Evolutionary conservation across 1,140 invertebrate species (phyloP), one percentile per base, ranked within the genome.

Genomic region (Bombus waltoni): DNA sequence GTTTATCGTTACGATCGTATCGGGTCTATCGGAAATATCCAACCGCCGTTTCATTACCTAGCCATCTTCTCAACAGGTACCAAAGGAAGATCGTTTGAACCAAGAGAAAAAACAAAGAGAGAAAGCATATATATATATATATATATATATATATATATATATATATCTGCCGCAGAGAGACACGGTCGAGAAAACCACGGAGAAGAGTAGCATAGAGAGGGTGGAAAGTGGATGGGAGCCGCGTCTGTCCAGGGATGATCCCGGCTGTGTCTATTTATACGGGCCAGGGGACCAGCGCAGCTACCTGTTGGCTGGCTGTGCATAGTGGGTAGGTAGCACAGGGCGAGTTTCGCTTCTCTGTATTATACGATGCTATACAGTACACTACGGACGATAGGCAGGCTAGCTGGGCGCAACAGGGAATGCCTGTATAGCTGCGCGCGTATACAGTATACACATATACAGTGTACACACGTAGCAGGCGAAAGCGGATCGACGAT

Each of bases 221-320:
- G 62, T 38, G 28, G 70, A 59, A 53, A 44, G 44, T 25, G 65
- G 44, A 70, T 81, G 62, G 68, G 66, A 86, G 88, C 79, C 89
- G 86, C 83, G 87, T 83, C 90, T 87, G 92, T 93, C 93, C 93
- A 92, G 92, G 93, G 92, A 94, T 94, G 92, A 94, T 94, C 93
- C 92, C 91, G 91, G 92, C 90, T 93, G 91, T 92, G 91, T 94
- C 92, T 94, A 94, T 94, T 94, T 94, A 94, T 94, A 93, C 85
- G 89, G 90, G 85, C 92, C 89, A 87, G 89, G 89, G 90, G 90
- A 71, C 89, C 87, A 89, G 87, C 87, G 91, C 91, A 89, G 93
- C 93, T 94, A 94, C 94, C 94, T 94, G 94, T 94, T 94, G 94
- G 94, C 88, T 77, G 80, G 35, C 47, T 85, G 53, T 88, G 77